Conservation (phyloP, 1,140 invertebrate species). For the Agrypnia vestita region DNA sequence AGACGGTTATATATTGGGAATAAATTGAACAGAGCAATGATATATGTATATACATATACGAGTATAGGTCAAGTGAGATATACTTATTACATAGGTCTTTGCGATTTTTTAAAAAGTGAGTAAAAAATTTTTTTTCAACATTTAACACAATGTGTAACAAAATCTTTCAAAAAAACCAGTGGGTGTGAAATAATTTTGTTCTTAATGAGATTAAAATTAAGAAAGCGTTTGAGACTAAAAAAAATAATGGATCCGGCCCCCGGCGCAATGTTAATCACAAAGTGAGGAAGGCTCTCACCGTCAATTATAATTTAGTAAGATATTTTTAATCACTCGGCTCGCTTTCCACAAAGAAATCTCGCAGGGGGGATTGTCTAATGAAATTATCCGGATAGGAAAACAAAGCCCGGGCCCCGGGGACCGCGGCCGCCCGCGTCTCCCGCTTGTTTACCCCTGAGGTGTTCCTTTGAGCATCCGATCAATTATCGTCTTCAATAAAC, state of each 20-base stretch:
- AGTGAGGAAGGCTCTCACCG: slow-evolving; percentile 50
- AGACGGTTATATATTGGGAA: too few species aligned
- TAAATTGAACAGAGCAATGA: too few species aligned
- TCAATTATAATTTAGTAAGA: slow-evolving; percentile 60
- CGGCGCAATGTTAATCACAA: slow-evolving; percentile 46
- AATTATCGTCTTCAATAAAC: slow-evolving; percentile 60
- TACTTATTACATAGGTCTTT: too few species aligned
- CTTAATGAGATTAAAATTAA: slow-evolving; percentile 46
- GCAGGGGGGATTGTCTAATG: slow-evolving; percentile 57
- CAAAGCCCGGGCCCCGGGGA: slow-evolving; percentile 47
- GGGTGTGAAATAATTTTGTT: slow-evolving; percentile 34
- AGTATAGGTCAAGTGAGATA: too few species aligned
- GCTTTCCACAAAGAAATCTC: slow-evolving; percentile 59
- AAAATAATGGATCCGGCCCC: slow-evolving; percentile 38
- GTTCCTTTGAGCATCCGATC: slow-evolving; percentile 57
- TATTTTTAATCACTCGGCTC: slow-evolving; percentile 61
- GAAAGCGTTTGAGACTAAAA: slow-evolving; percentile 42
- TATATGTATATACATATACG: too few species aligned
- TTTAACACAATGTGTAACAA: neutral
- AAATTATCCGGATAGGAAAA: slow-evolving; percentile 58
- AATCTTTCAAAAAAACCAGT: slow-evolving; percentile 18
- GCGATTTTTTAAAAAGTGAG: too few species aligned
- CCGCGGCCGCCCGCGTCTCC: neutral
- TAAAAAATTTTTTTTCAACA: neutral
- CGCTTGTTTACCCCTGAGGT: slow-evolving; percentile 59